phyloP scores from a whole-genome alignment of 35 echinoderm and acorn worm genomes.

The Antedon bifida region DNA sequence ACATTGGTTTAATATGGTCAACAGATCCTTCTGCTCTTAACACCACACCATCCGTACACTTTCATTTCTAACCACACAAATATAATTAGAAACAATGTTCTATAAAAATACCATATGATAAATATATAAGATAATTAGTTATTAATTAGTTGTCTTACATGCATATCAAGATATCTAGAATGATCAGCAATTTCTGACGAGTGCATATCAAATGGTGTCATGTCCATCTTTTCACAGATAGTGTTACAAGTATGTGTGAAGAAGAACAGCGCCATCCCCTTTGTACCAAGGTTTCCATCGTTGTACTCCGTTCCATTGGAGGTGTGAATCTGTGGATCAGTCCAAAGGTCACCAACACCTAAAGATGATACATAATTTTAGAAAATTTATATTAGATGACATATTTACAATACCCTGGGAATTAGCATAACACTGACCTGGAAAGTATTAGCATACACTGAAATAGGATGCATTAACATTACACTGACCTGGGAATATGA shows the following conservation, averaged over 20 bases:
- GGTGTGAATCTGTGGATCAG: slow-evolving; percentile 96
- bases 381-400: background rate
- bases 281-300: slow-evolving; percentile 83
- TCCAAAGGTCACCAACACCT: slow-evolving; percentile 94
- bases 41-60: too few species aligned
- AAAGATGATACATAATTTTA: background rate
- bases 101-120: too few species aligned
- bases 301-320: slow-evolving; percentile 82
- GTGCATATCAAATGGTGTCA: slow-evolving; percentile 88
- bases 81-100: too few species aligned
- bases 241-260: slow-evolving; percentile 77
- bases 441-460: background rate
- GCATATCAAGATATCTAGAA: slow-evolving; percentile 41
- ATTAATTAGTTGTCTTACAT: too few species aligned
- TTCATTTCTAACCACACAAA: too few species aligned
- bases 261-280: slow-evolving; percentile 95
- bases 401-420: background rate
- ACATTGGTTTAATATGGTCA: too few species aligned
- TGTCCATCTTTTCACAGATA: slow-evolving; percentile 58
- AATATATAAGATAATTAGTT: too few species aligned
- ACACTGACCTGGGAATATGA: background rate
- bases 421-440: background rate
- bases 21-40: too few species aligned
- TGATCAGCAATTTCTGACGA: slow-evolving; percentile 53
- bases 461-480: background rate